Evolutionary conservation across 1,140 invertebrate species (phyloP).

Genomic region (Whitmania pigra): DNA sequence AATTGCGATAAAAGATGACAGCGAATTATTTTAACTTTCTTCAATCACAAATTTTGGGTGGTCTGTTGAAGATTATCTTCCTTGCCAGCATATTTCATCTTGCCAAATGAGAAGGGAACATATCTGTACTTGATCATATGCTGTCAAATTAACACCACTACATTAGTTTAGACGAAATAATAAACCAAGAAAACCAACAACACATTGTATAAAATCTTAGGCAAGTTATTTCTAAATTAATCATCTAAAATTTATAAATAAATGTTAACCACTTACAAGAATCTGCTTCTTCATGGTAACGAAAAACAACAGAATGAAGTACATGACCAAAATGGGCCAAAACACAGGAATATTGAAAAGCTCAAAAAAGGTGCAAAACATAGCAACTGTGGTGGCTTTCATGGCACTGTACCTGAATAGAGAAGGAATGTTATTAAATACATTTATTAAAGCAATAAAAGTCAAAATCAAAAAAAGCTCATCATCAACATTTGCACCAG

Average conservation of each 20-base stretch:
- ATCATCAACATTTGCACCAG: neutral
- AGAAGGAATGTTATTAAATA: slow-evolving; percentile 22
- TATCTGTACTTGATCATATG: slow-evolving; percentile 99
- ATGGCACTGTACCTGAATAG: slow-evolving; percentile 65
- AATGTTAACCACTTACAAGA: slow-evolving; percentile 55
- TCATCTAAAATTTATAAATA: neutral
- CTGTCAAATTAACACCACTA: slow-evolving; percentile 49
- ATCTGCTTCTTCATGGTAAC: slow-evolving; percentile 99
- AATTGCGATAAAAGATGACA: too few relatives aligned
- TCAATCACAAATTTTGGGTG: too few relatives aligned
- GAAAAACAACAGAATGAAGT: slow-evolving; percentile 93
- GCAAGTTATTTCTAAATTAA: neutral
- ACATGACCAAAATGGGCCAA: slow-evolving; percentile 99
- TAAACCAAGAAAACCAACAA: neutral
- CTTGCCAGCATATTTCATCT: slow-evolving; percentile 61
- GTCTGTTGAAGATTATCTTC: slow-evolving; percentile 35
- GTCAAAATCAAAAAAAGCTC: neutral
- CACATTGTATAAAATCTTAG: neutral
- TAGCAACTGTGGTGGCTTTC: slow-evolving; percentile 81
- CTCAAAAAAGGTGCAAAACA: slow-evolving; percentile 90
- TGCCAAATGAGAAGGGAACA: slow-evolving; percentile 92
- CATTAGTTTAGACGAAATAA: neutral
- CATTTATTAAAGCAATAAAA: too few relatives aligned
- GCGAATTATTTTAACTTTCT: too few relatives aligned
- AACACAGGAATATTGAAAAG: slow-evolving; percentile 98